phyloP scores from a whole-genome alignment of 2,797 vertebrate genomes.

The Falco biarmicus region DNA sequence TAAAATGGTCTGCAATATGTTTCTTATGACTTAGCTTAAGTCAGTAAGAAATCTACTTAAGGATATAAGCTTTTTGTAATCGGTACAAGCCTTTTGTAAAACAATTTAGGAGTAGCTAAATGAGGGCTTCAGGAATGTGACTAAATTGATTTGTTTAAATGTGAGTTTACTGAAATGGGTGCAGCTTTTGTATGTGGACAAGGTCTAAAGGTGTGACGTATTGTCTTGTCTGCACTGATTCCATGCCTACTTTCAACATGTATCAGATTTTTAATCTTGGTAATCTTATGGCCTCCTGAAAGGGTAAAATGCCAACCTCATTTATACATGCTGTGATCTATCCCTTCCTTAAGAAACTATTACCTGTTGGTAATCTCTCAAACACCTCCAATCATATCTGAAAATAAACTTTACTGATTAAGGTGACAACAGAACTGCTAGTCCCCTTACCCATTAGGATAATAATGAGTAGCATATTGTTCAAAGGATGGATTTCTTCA shows the following conservation, averaged over 20 bases:
- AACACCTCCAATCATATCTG: not conserved
- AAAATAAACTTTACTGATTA: not conserved
- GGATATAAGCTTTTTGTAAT: constrained; percentile 16
- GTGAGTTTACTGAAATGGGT: not conserved
- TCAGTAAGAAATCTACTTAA: constrained; percentile 2
- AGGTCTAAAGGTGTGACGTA: not conserved
- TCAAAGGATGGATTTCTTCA: not conserved
- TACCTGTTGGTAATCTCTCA: not conserved
- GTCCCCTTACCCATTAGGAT: not conserved
- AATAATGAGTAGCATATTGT: not conserved
- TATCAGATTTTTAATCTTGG: not conserved
- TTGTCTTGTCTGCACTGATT: not conserved
- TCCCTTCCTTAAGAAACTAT: not conserved
- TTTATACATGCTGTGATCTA: not conserved
- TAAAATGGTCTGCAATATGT: not conserved
- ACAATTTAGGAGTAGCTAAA: not conserved
- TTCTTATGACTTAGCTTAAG: constrained; percentile 9
- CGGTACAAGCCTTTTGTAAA: constrained; percentile 26
- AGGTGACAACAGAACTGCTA: not conserved
- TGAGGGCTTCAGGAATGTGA: not conserved
- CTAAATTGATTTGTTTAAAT: constrained; percentile 31
- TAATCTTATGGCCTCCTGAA: not conserved
- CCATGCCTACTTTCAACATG: not conserved
- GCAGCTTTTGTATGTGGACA: not conserved
- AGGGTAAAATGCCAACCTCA: not conserved